Evolutionary conservation across 2,113 vertebrate genomes (phyloP).

Genomic region (Sceloporus tristichus): DNA sequence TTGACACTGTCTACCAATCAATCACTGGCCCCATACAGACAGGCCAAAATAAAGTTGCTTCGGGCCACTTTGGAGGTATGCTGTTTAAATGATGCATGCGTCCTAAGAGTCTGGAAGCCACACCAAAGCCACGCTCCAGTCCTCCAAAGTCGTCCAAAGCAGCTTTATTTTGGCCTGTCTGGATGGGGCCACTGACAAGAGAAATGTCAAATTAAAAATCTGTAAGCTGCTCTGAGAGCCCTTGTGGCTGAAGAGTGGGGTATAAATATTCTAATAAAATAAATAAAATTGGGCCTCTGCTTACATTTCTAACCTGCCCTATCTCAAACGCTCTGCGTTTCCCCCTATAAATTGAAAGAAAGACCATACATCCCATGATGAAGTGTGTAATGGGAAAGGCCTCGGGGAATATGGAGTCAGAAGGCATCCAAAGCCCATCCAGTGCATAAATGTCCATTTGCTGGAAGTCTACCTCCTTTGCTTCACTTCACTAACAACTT

Average conservation of each 20-base stretch:
- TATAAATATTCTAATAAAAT: too few relatives aligned
- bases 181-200: neutral
- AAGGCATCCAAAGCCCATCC: neutral
- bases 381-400: neutral
- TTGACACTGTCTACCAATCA: neutral
- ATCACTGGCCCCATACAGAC: too few relatives aligned
- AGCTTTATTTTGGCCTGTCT: too few relatives aligned
- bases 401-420: neutral
- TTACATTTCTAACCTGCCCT: neutral
- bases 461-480: neutral
- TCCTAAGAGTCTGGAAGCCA: too few relatives aligned
- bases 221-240: too few relatives aligned
- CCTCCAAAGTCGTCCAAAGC: too few relatives aligned
- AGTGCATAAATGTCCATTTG: neutral
- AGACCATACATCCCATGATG: neutral
- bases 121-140: too few relatives aligned
- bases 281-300: neutral
- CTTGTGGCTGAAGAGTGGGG: too few relatives aligned
- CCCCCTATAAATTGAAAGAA: neutral
- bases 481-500: neutral
- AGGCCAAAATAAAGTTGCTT: too few relatives aligned
- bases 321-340: neutral
- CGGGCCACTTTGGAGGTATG: too few relatives aligned
- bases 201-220: too few relatives aligned
- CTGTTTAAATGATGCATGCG: too few relatives aligned